Base-by-base conservation (phyloP, 2,113 vertebrate species). In the Toxostoma redivivum region DNA sequence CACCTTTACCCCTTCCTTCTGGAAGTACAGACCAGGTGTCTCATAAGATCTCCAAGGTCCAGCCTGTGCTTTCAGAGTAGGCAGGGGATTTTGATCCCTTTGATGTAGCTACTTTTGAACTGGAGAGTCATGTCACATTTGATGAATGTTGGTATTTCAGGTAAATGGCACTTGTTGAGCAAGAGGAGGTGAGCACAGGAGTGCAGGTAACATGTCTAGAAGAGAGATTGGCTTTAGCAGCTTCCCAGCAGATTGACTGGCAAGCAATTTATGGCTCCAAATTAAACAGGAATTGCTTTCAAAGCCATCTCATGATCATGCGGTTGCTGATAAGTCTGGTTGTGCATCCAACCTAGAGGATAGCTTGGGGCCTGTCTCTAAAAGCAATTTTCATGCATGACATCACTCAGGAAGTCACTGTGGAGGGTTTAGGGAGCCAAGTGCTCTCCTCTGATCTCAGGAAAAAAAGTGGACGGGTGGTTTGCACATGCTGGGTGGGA, bases 361-460 rank as follows among this genome's bases (percentile, higher is more conserved):
- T 82, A 80, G 95, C 86, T 92, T 0, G 2, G 12, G 91, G 89
- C 87, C 77, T 71, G 54, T 73, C 87, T 76, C 89, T 85, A 3
- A 92, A 87, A 91, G 91, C 89, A 76, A 48, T 72, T 65, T 53
- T 94, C 65, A 76, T 81, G 73, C 61, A 72, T 97, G 96, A 95
- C 84, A 95, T 96, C 94, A 97, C 6, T 9, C 89, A 94, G 89
- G 91, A 97, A 94, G 91, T 86, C 78, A 21, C 10, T 47, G 57
- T 2, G 6, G 35, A 92, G 71, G 40, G 12, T 58, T 79, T 38
- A 61, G 83, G 2, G 7, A 94, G 94, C 84, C 64, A 80, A 50
- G 54, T 2, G 17, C 58, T 86, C 54, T 74, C 58, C 78, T 95
- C 90, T 95, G 87, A 95, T 96, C 95, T 94, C 74, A 20, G 78